Base-by-base conservation (phyloP, 2,888 invertebrate genomes). In the Oasisia sp. region DNA sequence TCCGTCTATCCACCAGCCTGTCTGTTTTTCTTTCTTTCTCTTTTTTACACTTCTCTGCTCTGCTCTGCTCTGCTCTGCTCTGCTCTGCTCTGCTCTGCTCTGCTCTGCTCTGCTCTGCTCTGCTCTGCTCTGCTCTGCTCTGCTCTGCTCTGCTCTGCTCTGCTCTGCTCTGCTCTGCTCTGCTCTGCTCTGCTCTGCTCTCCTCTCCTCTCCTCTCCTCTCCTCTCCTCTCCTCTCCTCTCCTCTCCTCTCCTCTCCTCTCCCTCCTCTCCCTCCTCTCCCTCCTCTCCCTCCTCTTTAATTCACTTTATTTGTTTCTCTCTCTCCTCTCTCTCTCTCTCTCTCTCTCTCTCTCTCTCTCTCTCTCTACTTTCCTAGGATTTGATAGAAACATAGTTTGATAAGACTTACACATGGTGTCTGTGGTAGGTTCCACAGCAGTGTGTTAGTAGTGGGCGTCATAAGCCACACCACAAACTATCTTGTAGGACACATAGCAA, bases 261-360 rank as follows among this genome's bases (percentile, higher is more conserved):
- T 91, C 58, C n/a, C 9, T 45, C 19, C 56, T 56, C 56, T 91
- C n/a, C 9, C 45, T 32, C 32, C 50, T 50, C 50, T 50, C 50
- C 12, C 12, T 12, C 12, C 50, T 50, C 50, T 50, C 50, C 12
- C 12, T 12, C 19, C 27, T 27, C 58, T 27, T 14, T 58, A 8
- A 12, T 14, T 58, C 58, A 12, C 58, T 58, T 14, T 58, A 8
- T 58, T 14, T 58, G 12, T 58, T 14, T 58, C 58, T 12, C 12
- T 5, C 19, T 19, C 19, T 19, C 19, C 58, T 58, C 58, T 58
- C 58, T 58, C 58, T 58, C 58, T 58, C 58, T 58, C 58, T 91
- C 56, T 56, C 38, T 91, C 91, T 56, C 74, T 32, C 32, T 91
- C 32, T 56, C 58, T 58, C 58, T 45, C 56, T 91, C 58, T 50